Conservation (phyloP, 2,113 vertebrate genomes). For the Loxodonta africana region DNA sequence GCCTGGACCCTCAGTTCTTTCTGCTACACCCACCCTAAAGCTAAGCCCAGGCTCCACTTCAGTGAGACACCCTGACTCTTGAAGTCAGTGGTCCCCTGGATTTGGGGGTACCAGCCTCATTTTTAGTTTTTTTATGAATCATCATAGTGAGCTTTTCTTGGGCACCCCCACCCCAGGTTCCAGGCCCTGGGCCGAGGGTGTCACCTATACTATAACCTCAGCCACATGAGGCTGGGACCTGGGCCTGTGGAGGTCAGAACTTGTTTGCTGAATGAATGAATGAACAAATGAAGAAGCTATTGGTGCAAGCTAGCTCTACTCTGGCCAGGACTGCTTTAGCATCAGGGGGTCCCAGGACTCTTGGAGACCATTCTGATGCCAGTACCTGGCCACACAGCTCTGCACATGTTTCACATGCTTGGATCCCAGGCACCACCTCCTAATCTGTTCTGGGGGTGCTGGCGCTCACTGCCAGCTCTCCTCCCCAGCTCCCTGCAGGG, state of each 20-base stretch:
- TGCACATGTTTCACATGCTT: accelerated
- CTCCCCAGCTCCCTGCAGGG: accelerated
- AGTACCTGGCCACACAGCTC: accelerated
- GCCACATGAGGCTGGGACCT: neutral
- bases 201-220: accelerated
- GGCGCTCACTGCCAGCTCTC: accelerated
- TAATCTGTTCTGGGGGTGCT: accelerated
- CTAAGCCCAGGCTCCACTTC: neutral
- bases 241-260: accelerated
- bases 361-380: accelerated
- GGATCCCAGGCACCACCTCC: accelerated
- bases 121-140: accelerated
- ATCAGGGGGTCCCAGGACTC: too few relatives aligned
- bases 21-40: neutral
- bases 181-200: neutral
- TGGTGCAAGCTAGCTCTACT: accelerated
- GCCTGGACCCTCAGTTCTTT: too few relatives aligned
- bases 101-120: neutral
- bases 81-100: accelerated
- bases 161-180: too few relatives aligned
- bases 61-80: accelerated
- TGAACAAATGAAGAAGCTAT: neutral
- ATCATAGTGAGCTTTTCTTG: accelerated
- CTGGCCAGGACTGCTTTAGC: neutral
- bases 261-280: too few relatives aligned